These are phyloP conservation scores for Hypotaenidia philippensis DNA, from an alignment of 2,797 vertebrate genomes.

Conservation along the genomic window DNA sequence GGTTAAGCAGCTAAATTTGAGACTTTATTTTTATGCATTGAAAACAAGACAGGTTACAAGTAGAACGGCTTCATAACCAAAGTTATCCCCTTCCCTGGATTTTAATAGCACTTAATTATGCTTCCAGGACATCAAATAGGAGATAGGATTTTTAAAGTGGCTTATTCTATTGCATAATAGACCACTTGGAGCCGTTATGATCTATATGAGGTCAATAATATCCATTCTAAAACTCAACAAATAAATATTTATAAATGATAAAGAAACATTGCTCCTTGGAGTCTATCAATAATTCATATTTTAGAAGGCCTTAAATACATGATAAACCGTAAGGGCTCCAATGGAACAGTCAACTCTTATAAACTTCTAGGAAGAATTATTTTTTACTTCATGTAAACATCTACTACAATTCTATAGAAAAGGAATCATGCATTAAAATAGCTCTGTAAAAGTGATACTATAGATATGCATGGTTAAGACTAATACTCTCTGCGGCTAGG, in stretches of 20 bases:
- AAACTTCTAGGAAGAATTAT: not conserved
- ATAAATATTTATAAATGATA: conserved; percentile 72
- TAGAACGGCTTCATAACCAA: not conserved
- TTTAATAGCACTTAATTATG: conserved; percentile 36
- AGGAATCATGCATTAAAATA: conserved; percentile 10
- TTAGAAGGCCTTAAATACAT: conserved; percentile 68
- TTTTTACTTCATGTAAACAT: conserved; percentile 5
- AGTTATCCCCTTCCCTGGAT: not conserved
- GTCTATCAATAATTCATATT: conserved; percentile 71
- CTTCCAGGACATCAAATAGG: not conserved
- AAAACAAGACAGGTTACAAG: not conserved
- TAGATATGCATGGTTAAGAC: not conserved
- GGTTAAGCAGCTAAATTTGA: not conserved
- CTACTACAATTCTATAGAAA: not conserved
- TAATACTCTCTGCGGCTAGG: not conserved
- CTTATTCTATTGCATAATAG: not conserved
- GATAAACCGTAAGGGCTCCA: conserved; percentile 65
- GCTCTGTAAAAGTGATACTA: not conserved
- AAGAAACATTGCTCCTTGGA: conserved; percentile 58
- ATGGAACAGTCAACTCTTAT: conserved; percentile 56
- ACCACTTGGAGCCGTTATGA: conserved; percentile 16
- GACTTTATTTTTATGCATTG: not conserved
- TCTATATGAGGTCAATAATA: conserved; percentile 41
- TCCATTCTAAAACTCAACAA: conserved; percentile 28
- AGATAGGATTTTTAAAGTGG: not conserved